Base-by-base conservation (phyloP, 2,113 vertebrate species). In the Myrmophylax atrothorax region DNA sequence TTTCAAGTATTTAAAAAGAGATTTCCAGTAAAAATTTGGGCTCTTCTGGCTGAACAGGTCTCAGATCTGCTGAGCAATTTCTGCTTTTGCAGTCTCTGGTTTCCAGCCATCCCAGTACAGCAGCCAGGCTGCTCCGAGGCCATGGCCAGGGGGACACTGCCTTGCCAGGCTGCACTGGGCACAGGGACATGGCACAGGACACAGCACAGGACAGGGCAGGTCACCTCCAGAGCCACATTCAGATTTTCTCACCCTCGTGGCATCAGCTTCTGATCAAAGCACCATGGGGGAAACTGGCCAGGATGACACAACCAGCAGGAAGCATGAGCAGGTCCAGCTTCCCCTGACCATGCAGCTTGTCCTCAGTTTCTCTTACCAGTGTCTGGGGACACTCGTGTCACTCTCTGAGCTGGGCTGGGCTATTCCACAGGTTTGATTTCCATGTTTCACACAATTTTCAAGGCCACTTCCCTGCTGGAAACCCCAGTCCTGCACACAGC, bases 111-210 rank as follows among this genome's bases (percentile, higher is more conserved):
- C 12, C 4, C 0, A 31, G 47, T 1, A 0, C 1, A 46, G 75
- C 37, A 69, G 37, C 6, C 20, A 14, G 33, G 89, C 50, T 66
- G 66, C 33, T 31, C 58, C 12, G 1, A 1, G 25, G 44, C 28
- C 6, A 1, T 6, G 2, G 4, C 35, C 8, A 1, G 18, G 1
- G 28, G 28, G 23, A 76, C 8, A 0, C 2, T 8, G 15, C 18
- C 55, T 31, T 0, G 0, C 2, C 15, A n/a, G 68, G 73, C 37
- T 31, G 37, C 1, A 10, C 26, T 0, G 1, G 40, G 22, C 59
- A 38, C 12, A 26, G 66, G 2, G 6, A 31, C 7, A 40, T 7
- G 31, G 37, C 50, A n/a, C 19, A 52, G 53, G 6, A 31, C 7
- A 40, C 7, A 28, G 37, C 50, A n/a, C 19, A 52, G 53, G 69